phyloP scores from a whole-genome alignment of 2,888 invertebrate species.

The Drosophila algonquin region DNA sequence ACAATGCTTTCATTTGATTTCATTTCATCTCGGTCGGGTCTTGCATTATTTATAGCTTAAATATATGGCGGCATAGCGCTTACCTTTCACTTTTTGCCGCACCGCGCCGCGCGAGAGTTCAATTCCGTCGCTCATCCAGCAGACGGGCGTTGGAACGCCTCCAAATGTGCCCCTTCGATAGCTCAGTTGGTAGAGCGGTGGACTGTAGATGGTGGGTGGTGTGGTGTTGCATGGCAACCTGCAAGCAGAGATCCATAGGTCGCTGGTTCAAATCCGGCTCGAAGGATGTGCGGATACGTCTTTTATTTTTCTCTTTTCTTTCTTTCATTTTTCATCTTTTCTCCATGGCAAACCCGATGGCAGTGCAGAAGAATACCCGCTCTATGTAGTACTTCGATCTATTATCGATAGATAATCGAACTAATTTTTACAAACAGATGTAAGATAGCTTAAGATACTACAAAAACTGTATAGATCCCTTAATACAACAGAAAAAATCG shows the following conservation, averaged over 20 bases:
- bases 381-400: too few species aligned
- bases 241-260: conserved; percentile 49
- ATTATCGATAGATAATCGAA: too few species aligned
- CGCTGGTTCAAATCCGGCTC: conserved; percentile 58
- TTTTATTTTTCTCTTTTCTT: conserved; percentile 1
- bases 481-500: too few species aligned
- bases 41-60: background rate
- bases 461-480: too few species aligned
- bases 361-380: too few species aligned
- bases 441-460: too few species aligned
- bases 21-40: background rate
- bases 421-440: too few species aligned
- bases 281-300: conserved; percentile 35
- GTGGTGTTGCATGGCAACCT: background rate
- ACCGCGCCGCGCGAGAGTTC: too few species aligned
- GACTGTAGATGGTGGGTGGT: conserved; percentile 44
- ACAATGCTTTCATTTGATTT: background rate
- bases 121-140: background rate
- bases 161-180: conserved; percentile 53
- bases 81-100: conserved; percentile 35
- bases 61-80: conserved; percentile 10
- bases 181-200: conserved; percentile 68
- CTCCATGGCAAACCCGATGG: too few species aligned
- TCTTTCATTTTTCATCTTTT: background rate
- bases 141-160: background rate